Evolutionary conservation across 1,140 invertebrate species (phyloP), one percentile per base, ranked within the genome.

Genomic region (Scaptomyza graminum): DNA sequence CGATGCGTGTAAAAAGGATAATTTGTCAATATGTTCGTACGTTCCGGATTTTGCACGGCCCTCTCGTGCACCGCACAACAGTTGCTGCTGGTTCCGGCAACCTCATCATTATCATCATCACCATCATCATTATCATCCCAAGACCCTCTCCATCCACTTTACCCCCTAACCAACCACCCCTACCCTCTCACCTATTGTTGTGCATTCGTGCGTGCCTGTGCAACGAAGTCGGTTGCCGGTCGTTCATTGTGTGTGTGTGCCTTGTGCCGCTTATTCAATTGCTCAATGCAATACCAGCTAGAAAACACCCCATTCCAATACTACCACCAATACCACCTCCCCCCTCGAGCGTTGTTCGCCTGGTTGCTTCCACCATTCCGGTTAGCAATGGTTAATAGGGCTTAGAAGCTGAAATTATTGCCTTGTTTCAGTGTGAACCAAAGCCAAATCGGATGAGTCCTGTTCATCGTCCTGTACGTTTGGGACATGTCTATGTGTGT

Each of bases 1-100:
- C 85, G 87, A 89, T 89, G 85, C 85, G 85, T 89, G 85, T 89
- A 89, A 89, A 89, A 89, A 89, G 85, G 85, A 89, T 89, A 89
- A 89, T 89, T 89, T 89, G 85, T 89, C 85, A 89, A 89, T 89
- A 89, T 89, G 85, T 89, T 90, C 85, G 84, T 85, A 85, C 85
- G 85, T 89, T 89, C 87, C 85, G 85, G 85, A 89, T 89, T 34
- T 89, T 89, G 75, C 81, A 81, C 80, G 80, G 84, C 80, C 84
- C 80, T 74, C n/a, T 62, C 60, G 79, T 62, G 64, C 79, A 22
- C 18, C 18, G 18, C 18, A 22, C 18, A 22, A 22, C 18, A 31
- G 28, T 63, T 56, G 62, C 67, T 62, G 15, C 67, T 62, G 15
- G 50, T 52, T 63, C 25, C 9, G 34, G 12, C 12, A 41, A n/a